phyloP scores from a whole-genome alignment of 2,888 invertebrate species.

The Calephelis perditalis region DNA sequence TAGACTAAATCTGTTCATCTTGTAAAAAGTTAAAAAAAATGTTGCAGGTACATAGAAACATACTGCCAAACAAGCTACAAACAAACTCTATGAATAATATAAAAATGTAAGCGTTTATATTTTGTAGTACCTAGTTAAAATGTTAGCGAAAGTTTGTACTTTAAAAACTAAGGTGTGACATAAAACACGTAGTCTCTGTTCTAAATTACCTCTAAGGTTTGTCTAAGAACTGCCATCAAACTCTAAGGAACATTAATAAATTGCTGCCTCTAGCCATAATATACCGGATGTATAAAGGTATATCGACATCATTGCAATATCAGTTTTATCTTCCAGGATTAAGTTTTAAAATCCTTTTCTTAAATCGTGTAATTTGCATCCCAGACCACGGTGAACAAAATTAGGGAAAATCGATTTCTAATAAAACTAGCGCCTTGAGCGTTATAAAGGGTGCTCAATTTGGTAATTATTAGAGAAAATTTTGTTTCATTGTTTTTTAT shows the following conservation, averaged over 20 bases:
- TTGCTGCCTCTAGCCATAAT: slow-evolving; percentile 62
- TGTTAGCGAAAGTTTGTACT: too few species aligned
- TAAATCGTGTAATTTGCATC: slow-evolving; percentile 52
- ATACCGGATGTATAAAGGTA: slow-evolving; percentile 59
- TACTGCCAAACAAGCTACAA: too few species aligned
- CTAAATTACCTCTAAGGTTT: slow-evolving; percentile 25
- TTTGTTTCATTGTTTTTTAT: slow-evolving; percentile 26
- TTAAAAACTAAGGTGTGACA: too few species aligned
- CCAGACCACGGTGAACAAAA: slow-evolving; percentile 70
- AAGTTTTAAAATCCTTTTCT: slow-evolving; percentile 33
- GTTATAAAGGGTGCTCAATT: slow-evolving; percentile 52
- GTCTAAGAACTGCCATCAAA: slow-evolving; percentile 65
- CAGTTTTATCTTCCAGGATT: neutral
- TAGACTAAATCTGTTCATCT: too few species aligned
- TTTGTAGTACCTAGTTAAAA: too few species aligned
- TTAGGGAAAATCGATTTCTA: slow-evolving; percentile 67
- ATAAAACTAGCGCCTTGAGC: slow-evolving; percentile 64
- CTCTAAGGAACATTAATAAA: slow-evolving; percentile 65
- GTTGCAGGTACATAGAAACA: too few species aligned
- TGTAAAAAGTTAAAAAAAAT: too few species aligned
- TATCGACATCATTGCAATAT: slow-evolving; percentile 29
- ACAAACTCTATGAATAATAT: too few species aligned
- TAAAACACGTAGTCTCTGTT: too few species aligned
- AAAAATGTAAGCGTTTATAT: too few species aligned
- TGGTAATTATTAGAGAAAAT: slow-evolving; percentile 34